phyloP scores from a whole-genome alignment of 2,888 invertebrate species.

The Caenorhabditis macrosperma region DNA sequence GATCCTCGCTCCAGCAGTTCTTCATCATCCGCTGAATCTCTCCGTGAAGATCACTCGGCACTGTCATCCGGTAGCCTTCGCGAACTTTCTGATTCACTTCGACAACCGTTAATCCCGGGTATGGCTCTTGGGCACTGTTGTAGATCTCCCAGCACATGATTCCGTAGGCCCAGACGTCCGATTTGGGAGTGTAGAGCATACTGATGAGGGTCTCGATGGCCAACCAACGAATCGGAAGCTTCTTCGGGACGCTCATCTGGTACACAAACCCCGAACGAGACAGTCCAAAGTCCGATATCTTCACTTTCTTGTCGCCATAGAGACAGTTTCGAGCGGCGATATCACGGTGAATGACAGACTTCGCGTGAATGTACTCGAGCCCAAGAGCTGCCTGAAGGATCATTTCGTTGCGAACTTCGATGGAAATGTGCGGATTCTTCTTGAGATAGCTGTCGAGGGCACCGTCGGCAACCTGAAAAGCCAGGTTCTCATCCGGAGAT shows the following conservation, averaged over 20 bases:
- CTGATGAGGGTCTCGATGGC: constrained; percentile 55
- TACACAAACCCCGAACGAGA: constrained; percentile 37
- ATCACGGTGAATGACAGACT: constrained; percentile 60
- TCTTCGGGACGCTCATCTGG: constrained; percentile 57
- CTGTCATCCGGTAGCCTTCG: constrained; percentile 58
- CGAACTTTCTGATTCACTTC: constrained; percentile 57
- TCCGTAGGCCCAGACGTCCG: constrained; percentile 65
- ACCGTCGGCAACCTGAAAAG: constrained; percentile 47
- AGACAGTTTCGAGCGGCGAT: constrained; percentile 66
- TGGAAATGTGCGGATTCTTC: constrained; percentile 48
- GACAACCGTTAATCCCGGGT: constrained; percentile 51
- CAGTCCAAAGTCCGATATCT: constrained; percentile 64
- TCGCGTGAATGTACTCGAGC: constrained; percentile 65
- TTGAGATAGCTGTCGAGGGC: constrained; percentile 64
- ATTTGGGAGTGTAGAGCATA: constrained; percentile 44
- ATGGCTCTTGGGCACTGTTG: constrained; percentile 9
- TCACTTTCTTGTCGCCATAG: constrained; percentile 57
- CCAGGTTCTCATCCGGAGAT: no score
- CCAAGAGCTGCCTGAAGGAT: constrained; percentile 69
- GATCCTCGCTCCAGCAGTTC: no score
- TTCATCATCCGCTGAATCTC: constrained; percentile 10
- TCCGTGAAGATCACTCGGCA: not conserved
- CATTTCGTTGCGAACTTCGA: constrained; percentile 63
- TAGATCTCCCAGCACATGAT: constrained; percentile 19
- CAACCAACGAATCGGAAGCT: constrained; percentile 64